Evolutionary conservation across 1,140 invertebrate species (phyloP), one percentile per base, ranked within the genome.

Genomic region (Drosophila baimaii): DNA sequence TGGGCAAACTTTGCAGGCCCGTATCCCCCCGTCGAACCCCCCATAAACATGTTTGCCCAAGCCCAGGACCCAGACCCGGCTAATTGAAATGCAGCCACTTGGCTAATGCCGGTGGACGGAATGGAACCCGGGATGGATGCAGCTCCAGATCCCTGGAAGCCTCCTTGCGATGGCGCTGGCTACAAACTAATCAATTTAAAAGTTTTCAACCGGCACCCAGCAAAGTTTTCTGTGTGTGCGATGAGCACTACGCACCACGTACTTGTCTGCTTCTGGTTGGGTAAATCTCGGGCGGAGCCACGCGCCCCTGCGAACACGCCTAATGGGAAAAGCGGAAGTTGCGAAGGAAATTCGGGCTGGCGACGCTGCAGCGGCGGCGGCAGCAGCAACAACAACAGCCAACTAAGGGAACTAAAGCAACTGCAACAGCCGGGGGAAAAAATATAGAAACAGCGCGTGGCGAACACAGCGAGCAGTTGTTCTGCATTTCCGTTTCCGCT

Each of bases 401-500:
- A 52, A 21, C 49, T 33, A 21, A n/a, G 51, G 31, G 19, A 54
- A 35, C 31, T 23, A 23, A 23, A 54, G 51, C 51, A 54, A 54
- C 51, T n/a, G 57, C 70, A 51, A 62, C 47, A 72, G 49, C 31
- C 64, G 62, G 62, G 65, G 64, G 58, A 47, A 75, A 61, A 81
- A 77, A 71, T 68, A 65, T 56, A 62, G 59, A 47, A 72, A 72
- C 77, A 64, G 56, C 65, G 61, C 73, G 51, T 33, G 31, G 51
- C 55, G 63, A 68, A 63, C 68, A 69, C 69, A 71, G 52, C 43
- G 46, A 81, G 46, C 79, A 85, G 82, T 86, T 86, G 82, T 66
- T 88, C 83, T 83, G 83, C 83, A 89, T 88, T 88, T 89, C 83
- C 83, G 83, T 80, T 88, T 88, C 83, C 83, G 83, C 62, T 79